Evolutionary conservation across 2,797 vertebrate species (phyloP).

Genomic region (Amniataba percoides): DNA sequence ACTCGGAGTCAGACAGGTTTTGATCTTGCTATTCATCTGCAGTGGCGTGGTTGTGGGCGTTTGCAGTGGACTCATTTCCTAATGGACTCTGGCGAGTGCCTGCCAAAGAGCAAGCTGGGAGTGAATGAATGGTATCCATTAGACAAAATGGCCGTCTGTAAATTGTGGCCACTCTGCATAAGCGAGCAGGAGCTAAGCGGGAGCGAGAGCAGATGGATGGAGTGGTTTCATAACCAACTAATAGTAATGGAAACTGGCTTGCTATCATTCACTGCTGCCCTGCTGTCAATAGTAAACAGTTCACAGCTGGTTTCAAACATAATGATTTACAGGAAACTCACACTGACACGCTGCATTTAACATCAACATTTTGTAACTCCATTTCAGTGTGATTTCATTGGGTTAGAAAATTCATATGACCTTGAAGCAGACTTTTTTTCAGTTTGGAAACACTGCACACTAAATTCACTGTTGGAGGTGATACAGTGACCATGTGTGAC

Average conservation of each 20-base stretch:
- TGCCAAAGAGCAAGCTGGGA: slow-evolving; percentile 76
- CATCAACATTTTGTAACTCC: background rate
- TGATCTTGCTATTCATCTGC: slow-evolving; percentile 77
- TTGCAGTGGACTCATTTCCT: slow-evolving; percentile 80
- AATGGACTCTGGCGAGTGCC: slow-evolving; percentile 78
- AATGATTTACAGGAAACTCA: slow-evolving; percentile 42
- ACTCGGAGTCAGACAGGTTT: slow-evolving; percentile 61
- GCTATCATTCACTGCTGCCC: slow-evolving; percentile 49
- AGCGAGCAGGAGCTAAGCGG: slow-evolving; percentile 46
- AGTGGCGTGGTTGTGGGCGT: slow-evolving; percentile 50
- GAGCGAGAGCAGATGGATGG: slow-evolving; percentile 56
- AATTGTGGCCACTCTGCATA: slow-evolving; percentile 79
- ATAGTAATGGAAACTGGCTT: slow-evolving; percentile 42
- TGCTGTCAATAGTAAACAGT: slow-evolving; percentile 41
- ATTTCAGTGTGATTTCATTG: background rate
- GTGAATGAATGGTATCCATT: slow-evolving; percentile 82
- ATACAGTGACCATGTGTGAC: slow-evolving; percentile 26
- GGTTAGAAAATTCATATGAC: background rate
- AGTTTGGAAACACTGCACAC: background rate
- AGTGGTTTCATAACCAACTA: slow-evolving; percentile 42
- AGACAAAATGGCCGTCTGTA: slow-evolving; percentile 78
- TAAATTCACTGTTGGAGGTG: background rate
- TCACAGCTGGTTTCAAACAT: slow-evolving; percentile 53
- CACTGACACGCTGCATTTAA: slow-evolving; percentile 17
- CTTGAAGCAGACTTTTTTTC: slow-evolving; percentile 8